These are phyloP conservation scores for Acanthiza pusilla DNA, from an alignment of 2,797 vertebrate genomes.

Conservation along the genomic window DNA sequence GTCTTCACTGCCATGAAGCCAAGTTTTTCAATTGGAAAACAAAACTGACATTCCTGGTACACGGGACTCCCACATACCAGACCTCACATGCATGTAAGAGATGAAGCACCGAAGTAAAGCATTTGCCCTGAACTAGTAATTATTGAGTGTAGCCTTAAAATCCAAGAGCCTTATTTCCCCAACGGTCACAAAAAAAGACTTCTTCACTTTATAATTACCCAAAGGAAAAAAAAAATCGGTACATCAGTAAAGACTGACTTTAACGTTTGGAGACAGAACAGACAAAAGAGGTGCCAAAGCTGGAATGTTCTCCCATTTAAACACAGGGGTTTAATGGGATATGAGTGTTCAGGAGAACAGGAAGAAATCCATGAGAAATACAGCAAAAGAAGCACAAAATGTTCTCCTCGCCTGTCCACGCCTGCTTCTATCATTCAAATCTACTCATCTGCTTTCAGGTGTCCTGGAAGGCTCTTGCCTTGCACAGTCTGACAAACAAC, in stretches of 20 bases:
- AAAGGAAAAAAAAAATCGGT: not conserved
- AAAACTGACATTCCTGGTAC: conserved; percentile 35
- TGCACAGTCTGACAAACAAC: not conserved
- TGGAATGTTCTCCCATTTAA: not conserved
- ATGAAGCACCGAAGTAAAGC: not conserved
- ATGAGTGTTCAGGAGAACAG: not conserved
- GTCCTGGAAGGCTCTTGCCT: not conserved
- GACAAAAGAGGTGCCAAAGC: not conserved
- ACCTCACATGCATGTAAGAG: conserved; percentile 14
- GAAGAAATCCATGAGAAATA: not conserved
- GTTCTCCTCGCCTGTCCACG: not conserved
- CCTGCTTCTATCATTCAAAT: not conserved
- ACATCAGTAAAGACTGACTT: conserved; percentile 22
- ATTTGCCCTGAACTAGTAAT: not conserved
- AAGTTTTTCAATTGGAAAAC: conserved; percentile 25
- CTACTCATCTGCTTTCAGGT: not conserved
- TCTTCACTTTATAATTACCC: conserved; percentile 1
- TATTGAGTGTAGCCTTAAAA: not conserved
- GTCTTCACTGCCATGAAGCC: not conserved
- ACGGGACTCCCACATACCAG: not conserved
- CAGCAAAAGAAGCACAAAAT: not conserved
- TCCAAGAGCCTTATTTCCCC: not conserved
- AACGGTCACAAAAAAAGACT: not conserved
- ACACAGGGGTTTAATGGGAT: not conserved
- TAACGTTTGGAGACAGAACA: not conserved